Base-by-base conservation (phyloP, 2,888 invertebrate species). In the Entomobrya multifasciata region DNA sequence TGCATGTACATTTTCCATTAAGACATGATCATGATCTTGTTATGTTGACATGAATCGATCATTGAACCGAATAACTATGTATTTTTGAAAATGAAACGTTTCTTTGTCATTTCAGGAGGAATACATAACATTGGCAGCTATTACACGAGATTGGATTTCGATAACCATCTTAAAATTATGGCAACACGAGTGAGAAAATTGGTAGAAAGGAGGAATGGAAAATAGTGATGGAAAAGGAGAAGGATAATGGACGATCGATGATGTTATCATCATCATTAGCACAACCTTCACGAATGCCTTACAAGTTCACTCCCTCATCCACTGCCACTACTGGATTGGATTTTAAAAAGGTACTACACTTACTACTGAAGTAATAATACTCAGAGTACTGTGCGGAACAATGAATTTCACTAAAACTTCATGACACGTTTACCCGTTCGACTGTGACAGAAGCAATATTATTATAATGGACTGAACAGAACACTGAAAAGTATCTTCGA, bases 191-290 rank as follows among this genome's bases (percentile, higher is more conserved):
- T n/a, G n/a, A n/a, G n/a, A n/a, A n/a, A n/a, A n/a, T n/a, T n/a
- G n/a, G n/a, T n/a, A n/a, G n/a, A n/a, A n/a, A n/a, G n/a, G n/a
- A n/a, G n/a, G n/a, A n/a, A n/a, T n/a, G n/a, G 41, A 25, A 4
- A 22, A 44, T 44, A 4, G 52, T n/a, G 52, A 52, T 52, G 2
- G 44, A 67, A 67, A 67, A 8, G 44, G 22, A 22, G 67, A 67
- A 20, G 67, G 15, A 25, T 67, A 67, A 67, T 67, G 67, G 41
- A 44, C 44, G 67, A 67, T 67, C 67, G 67, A 67, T 67, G 67
- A 67, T 67, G 67, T 67, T 67, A 67, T 67, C 65, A 41, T 62
- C 62, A 30, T 65, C 44, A 67, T 41, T 67, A 67, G 20, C 67
- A 67, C 67, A 44, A 44, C 44, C 67, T 67, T 67, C 44, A 67